These are phyloP conservation scores for Arion vulgaris DNA, from an alignment of 1,140 invertebrate species.

Conservation along the genomic window DNA sequence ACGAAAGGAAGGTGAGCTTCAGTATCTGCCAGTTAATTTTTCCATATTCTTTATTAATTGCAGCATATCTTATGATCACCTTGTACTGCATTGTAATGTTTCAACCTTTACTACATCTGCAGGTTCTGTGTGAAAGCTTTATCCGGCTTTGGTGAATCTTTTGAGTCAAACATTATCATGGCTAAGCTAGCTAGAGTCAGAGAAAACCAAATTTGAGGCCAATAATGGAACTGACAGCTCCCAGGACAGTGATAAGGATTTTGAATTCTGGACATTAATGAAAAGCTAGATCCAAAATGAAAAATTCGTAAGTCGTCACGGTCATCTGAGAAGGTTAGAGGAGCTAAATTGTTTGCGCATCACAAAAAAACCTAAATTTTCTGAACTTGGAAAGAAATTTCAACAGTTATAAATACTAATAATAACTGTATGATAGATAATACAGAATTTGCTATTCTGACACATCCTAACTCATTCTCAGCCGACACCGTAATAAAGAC, in stretches of 20 bases:
- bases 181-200: slow-evolving; percentile 47
- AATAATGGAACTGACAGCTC: slow-evolving; percentile 52
- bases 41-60: no score
- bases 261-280: slow-evolving; percentile 51
- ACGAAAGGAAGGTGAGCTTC: no score
- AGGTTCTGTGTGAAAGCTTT: slow-evolving; percentile 63
- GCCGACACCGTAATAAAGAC: slow-evolving; percentile 42
- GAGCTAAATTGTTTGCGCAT: not conserved
- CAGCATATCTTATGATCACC: no score
- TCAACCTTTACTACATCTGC: slow-evolving; percentile 25
- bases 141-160: slow-evolving; percentile 59
- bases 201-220: slow-evolving; percentile 29
- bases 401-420: not conserved
- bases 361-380: not conserved
- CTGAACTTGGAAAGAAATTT: not conserved
- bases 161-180: slow-evolving; percentile 58
- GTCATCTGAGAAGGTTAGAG: slow-evolving; percentile 8
- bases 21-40: no score
- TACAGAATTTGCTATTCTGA: slow-evolving; percentile 40
- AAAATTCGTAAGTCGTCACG: slow-evolving; percentile 51
- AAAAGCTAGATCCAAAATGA: slow-evolving; percentile 46
- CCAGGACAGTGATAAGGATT: slow-evolving; percentile 55
- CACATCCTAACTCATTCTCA: slow-evolving; percentile 54
- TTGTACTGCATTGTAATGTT: not conserved
- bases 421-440: not conserved